phyloP scores from a whole-genome alignment of 2,113 vertebrate species.

The Galbula dea region DNA sequence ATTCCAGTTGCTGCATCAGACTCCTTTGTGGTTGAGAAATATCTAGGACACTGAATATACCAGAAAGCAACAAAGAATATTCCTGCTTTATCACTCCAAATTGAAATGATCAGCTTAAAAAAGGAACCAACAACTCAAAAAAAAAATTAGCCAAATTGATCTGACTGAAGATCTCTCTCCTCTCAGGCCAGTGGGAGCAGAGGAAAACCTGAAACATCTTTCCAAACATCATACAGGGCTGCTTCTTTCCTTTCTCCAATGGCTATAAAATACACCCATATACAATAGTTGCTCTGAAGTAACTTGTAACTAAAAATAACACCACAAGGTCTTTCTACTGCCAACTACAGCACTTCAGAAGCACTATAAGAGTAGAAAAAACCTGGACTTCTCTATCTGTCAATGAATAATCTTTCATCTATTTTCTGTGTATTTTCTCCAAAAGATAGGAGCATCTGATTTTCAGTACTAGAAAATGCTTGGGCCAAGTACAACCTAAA shows the following conservation, averaged over 20 bases:
- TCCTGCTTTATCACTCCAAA: not conserved
- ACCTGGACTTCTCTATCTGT: constrained; percentile 15
- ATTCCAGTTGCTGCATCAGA: not conserved
- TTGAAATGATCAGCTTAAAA: not conserved
- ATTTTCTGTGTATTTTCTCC: not conserved
- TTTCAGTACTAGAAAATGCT: not conserved
- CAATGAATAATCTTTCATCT: constrained; percentile 27
- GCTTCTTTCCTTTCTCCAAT: not conserved
- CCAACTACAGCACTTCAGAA: not conserved
- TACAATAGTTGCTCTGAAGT: not conserved
- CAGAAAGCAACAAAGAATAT: not conserved
- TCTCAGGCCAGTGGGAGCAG: not conserved
- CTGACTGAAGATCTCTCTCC: not conserved
- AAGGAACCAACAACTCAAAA: not conserved
- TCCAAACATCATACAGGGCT: not conserved
- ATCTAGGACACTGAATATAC: constrained; percentile 6
- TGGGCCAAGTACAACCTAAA: not conserved
- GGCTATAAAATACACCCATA: not conserved
- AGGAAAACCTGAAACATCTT: not conserved
- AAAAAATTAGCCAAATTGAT: not conserved
- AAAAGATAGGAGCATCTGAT: not conserved
- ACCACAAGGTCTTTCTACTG: not conserved
- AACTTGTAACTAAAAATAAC: not conserved
- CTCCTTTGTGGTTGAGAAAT: not conserved
- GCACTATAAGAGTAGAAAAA: not conserved